A percentile compares a stretch with the other conserved stretches of the same genome.
These are phyloP conservation scores for Xestia sexstrigata DNA, from an alignment of 2,888 invertebrate genomes.

Conservation along the genomic window DNA sequence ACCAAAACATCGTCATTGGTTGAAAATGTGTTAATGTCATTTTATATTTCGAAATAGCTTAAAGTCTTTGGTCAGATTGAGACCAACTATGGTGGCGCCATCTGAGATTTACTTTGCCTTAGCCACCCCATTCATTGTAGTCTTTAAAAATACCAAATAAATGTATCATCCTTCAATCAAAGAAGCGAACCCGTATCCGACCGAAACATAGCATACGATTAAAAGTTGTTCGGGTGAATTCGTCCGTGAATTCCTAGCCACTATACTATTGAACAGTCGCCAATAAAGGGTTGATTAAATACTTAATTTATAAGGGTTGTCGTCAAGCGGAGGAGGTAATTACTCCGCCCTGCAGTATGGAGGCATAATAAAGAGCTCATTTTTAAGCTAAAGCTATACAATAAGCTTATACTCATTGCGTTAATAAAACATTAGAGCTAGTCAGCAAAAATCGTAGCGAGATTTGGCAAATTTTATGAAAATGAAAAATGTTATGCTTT, in stretches of 20 bases:
- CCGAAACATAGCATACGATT: neutral
- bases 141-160: neutral
- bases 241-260: conserved; percentile 6
- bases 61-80: too few relatives aligned
- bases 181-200: neutral
- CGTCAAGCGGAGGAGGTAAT: conserved; percentile 50
- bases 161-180: neutral
- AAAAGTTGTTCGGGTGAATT: neutral
- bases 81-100: too few relatives aligned
- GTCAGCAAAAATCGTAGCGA: too few relatives aligned
- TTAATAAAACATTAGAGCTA: too few relatives aligned
- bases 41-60: too few relatives aligned
- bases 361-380: conserved; percentile 1
- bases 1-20: too few relatives aligned
- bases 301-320: conserved; percentile 58
- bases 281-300: conserved; percentile 63
- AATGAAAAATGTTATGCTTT: too few relatives aligned
- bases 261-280: conserved; percentile 9
- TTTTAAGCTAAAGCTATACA: neutral
- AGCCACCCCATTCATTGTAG: too few relatives aligned
- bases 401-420: neutral
- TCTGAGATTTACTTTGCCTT: too few relatives aligned
- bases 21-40: too few relatives aligned
- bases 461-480: too few relatives aligned
- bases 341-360: conserved; percentile 16